Conservation (phyloP, 2,113 vertebrate genomes). For the Pavo muticus region DNA sequence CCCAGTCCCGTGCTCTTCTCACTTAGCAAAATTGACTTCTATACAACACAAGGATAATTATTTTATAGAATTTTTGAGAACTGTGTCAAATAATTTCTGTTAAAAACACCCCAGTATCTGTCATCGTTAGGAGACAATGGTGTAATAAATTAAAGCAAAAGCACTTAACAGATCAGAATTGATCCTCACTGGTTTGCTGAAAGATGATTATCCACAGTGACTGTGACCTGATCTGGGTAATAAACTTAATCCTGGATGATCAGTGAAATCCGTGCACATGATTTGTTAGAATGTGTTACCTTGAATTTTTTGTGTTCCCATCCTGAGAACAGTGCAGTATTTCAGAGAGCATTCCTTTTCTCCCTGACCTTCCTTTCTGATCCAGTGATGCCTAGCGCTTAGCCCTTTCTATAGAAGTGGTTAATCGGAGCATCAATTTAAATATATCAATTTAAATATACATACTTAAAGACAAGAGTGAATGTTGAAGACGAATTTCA, state of each 20-base stretch:
- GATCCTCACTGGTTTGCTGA: background rate
- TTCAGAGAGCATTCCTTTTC: background rate
- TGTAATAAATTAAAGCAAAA: background rate
- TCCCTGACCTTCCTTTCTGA: background rate
- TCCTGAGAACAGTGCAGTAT: background rate
- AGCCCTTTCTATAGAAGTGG: background rate
- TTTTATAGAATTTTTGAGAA: slow-evolving; percentile 25
- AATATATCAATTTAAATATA: background rate
- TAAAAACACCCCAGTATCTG: background rate
- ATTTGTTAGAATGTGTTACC: background rate
- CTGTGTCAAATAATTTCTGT: slow-evolving; percentile 1
- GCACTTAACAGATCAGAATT: slow-evolving; percentile 1
- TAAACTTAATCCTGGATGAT: background rate
- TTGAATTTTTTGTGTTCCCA: background rate
- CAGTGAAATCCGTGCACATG: background rate
- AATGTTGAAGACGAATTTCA: background rate
- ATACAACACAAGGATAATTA: slow-evolving; percentile 16
- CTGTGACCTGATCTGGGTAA: background rate
- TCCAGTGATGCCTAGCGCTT: background rate
- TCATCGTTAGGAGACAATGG: background rate
- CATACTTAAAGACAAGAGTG: background rate
- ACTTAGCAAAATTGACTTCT: background rate
- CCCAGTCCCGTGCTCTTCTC: background rate
- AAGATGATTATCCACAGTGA: background rate
- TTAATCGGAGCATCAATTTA: too few species aligned